Base-by-base conservation (phyloP, 2,888 invertebrate species). In the Galerucella pusilla region DNA sequence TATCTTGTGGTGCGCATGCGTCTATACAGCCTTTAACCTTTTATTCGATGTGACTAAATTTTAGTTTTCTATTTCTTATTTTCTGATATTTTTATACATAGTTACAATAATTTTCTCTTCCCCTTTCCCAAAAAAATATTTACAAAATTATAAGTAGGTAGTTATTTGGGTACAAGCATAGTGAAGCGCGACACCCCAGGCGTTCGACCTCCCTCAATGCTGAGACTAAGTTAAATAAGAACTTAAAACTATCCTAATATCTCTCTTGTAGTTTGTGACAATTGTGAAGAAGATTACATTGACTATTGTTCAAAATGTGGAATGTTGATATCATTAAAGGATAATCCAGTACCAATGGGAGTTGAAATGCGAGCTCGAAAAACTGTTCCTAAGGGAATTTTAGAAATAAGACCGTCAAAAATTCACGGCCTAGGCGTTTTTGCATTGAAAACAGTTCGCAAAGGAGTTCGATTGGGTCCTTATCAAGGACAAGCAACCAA, bases 341-440 rank as follows among this genome's bases (percentile, higher is more conserved):
- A 81, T 68, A 71, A 61, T 45, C 71, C 74, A 0, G 78, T 81
- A 3, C 73, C 75, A 2, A 72, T 78, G 68, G 81, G 80, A 6
- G 71, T 68, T 4, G 74, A 75, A 42, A 76, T 80, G 28, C 71
- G 84, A 11, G 83, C 83, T 2, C 76, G 59, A n/a, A 74, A 80
- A 54, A 84, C 84, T 1, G 71, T 79, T 10, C 84, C 83, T 2
- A 76, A 70, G 42, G 72, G 74, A 1, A 74, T 75, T 20, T 59
- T 84, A 52, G 77, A 75, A 46, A 78, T 84, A 5, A 73, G 75
- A 10, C 75, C 68, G 9, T 82, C 82, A 2, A 57, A 60, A 2
- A 81, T 83, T 14, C 80, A 81, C 59, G 82, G 83, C 6, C 77
- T 80, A 6, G 84, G 83, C 14, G 81, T 83, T 1, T 83, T 82